These are phyloP conservation scores for Drosophila prostipennis DNA, from an alignment of 2,888 invertebrate species.

Conservation along the genomic window DNA sequence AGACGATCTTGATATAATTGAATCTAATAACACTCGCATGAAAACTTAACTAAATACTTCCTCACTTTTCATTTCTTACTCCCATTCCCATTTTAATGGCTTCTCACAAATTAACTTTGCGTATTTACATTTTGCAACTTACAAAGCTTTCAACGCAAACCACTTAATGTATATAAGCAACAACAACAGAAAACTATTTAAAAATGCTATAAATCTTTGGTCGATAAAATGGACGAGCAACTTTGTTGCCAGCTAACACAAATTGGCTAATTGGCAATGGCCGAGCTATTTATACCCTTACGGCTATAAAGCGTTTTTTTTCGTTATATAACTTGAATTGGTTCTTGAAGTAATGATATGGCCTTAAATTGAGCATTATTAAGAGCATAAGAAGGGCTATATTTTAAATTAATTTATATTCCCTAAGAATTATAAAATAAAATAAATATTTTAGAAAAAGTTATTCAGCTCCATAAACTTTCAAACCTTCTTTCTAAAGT, in stretches of 20 bases:
- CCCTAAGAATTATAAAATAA: neutral
- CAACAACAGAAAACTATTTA: conserved; percentile 54
- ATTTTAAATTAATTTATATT: too few species aligned
- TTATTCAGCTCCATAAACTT: neutral
- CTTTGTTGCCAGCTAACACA: conserved; percentile 37
- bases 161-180: conserved; percentile 32
- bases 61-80: conserved; percentile 6
- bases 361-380: too few species aligned
- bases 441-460: neutral
- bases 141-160: conserved; percentile 51
- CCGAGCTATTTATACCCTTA: conserved; percentile 19
- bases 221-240: conserved; percentile 55
- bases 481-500: neutral
- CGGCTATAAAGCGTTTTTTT: neutral
- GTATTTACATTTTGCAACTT: conserved; percentile 30
- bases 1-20: conserved; percentile 5
- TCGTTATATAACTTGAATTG: neutral
- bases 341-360: neutral
- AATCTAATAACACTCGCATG: neutral
- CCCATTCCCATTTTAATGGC: conserved; percentile 28
- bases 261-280: conserved; percentile 59
- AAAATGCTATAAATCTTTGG: conserved; percentile 65
- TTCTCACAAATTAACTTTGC: conserved; percentile 27
- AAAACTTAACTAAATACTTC: conserved; percentile 29
- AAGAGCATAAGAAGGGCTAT: too few species aligned